phyloP scores from a whole-genome alignment of 2,888 invertebrate species.

The Atethmia centrago region DNA sequence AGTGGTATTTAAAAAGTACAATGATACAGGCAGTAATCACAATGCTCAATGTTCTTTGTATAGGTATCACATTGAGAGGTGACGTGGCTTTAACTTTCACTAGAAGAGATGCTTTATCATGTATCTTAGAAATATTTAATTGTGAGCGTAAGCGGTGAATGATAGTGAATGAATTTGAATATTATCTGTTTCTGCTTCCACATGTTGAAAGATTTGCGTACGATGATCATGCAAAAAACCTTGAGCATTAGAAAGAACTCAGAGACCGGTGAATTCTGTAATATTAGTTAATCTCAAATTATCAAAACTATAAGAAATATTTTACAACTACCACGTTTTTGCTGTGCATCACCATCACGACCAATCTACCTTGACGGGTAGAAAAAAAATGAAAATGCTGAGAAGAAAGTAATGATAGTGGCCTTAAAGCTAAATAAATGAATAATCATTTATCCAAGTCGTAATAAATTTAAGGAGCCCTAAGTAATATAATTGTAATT shows the following conservation, averaged over 20 bases:
- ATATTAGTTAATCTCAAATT: background rate
- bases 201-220: background rate
- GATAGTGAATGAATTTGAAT: conserved; percentile 10
- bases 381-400: background rate
- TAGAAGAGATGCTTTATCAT: conserved; percentile 45
- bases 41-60: conserved; percentile 25
- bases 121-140: conserved; percentile 20
- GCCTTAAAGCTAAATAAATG: background rate
- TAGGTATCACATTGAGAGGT: conserved; percentile 37
- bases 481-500: background rate
- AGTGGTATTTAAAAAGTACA: conserved; percentile 32
- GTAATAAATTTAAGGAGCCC: background rate
- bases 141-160: background rate
- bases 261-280: background rate
- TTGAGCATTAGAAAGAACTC: background rate
- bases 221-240: background rate
- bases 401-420: background rate
- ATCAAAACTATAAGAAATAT: background rate
- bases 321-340: background rate
- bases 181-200: conserved; percentile 7
- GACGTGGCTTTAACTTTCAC: conserved; percentile 32
- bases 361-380: too few species aligned
- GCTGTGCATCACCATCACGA: background rate
- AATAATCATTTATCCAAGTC: background rate
- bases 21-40: conserved; percentile 8